Evolutionary conservation across 2,113 vertebrate species (phyloP).

Genomic region (Melanotaenia duboulayi): DNA sequence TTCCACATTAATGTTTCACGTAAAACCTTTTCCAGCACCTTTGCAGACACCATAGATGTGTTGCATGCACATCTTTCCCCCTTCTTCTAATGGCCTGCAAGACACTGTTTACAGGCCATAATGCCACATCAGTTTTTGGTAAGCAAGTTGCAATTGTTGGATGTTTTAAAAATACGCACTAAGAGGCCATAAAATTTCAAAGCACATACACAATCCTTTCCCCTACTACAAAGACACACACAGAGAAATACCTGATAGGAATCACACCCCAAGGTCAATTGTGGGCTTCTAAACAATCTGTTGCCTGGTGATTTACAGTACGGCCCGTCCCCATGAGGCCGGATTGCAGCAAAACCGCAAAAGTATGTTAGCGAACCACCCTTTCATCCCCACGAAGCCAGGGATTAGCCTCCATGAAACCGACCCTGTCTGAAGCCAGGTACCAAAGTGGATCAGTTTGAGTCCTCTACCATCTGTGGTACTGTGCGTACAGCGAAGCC

Average conservation of each 20-base stretch:
- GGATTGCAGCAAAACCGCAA: no score
- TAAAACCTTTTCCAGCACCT: neutral
- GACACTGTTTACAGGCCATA: neutral
- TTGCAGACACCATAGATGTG: neutral
- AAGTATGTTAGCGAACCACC: no score
- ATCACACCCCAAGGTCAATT: neutral
- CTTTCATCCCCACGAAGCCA: no score
- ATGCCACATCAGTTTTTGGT: neutral
- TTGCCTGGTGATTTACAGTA: neutral
- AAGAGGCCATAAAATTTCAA: constrained; percentile 11
- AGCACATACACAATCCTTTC: neutral
- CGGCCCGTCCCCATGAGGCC: no score
- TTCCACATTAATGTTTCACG: neutral
- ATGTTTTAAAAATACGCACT: neutral
- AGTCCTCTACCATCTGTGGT: no score
- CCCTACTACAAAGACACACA: neutral
- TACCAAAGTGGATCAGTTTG: no score
- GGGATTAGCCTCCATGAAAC: no score
- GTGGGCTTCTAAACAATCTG: constrained; percentile 5
- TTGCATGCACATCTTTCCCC: no score
- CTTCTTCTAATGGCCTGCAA: no score
- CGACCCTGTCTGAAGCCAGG: no score
- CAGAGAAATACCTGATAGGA: no score
- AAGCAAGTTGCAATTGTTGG: neutral
- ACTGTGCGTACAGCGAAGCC: no score